Percentiles rank a stretch among this genome's conserved stretches.
Conservation (phyloP, 37 sponge, comb jelly and placozoan species). For the Ianthella basta region DNA sequence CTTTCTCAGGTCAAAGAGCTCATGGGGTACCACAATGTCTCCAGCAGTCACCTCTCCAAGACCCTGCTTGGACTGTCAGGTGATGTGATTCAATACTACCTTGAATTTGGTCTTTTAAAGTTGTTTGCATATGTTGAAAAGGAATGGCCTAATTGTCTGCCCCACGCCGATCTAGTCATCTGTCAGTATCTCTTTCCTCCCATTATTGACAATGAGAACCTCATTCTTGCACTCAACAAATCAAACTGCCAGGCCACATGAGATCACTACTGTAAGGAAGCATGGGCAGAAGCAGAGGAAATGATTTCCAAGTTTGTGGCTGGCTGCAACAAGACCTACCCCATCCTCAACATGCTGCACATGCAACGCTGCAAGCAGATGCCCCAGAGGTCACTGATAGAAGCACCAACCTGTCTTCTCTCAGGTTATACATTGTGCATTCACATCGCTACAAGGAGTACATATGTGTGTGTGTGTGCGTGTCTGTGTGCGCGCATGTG, state of each 20-base stretch:
- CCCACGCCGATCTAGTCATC: neutral
- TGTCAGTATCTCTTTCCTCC: slow-evolving; percentile 19
- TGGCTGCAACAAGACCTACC: neutral
- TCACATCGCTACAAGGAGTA: no score
- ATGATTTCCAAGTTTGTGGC: neutral
- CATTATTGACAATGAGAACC: neutral
- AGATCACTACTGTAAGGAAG: neutral
- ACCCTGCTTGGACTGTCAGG: neutral
- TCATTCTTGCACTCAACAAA: neutral
- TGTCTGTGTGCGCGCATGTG: no score
- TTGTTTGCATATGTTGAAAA: neutral
- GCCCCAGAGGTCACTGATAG: neutral
- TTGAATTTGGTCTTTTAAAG: neutral
- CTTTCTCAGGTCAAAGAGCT: neutral
- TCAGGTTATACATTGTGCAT: no score
- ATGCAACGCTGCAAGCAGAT: neutral
- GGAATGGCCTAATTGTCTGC: neutral
- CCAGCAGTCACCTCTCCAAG: neutral
- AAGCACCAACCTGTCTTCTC: neutral
- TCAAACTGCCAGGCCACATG: neutral
- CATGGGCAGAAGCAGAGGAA: neutral
- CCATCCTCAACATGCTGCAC: neutral
- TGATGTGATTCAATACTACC: neutral
- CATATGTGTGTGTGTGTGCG: no score
- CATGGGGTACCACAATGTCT: neutral